Evolutionary conservation across 2,888 invertebrate genomes (phyloP), one percentile per base, ranked within the genome.

Genomic region (Pilophorus perplexus): DNA sequence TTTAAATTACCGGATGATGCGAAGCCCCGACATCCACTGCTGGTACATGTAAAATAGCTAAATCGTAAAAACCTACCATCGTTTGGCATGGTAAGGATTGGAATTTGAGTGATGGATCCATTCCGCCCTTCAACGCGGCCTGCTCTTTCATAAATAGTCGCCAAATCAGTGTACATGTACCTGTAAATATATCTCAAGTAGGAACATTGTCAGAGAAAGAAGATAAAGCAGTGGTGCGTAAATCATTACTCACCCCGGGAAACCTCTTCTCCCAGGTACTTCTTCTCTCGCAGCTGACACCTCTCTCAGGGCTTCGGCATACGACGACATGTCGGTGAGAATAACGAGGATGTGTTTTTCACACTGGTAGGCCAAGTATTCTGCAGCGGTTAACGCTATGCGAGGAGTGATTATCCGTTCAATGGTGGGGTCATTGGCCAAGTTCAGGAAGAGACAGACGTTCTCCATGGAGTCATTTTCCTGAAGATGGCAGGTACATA

Each of bases 151-250:
- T 99, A 99, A 79, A 99, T 99, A 16, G 98, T 99, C 70, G 99
- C 99, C 85, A 99, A 89, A 89, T 99, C 98, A 67, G 99, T 99
- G 95, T 99, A 99, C 99, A 99, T 99, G 88, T 99, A 99, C 86
- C 62, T 62, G 46, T 5, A n/a, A 14, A 28, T 28, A 52, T 2
- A 1, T 3, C 46, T 18, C 99, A 99, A 86, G 10, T 14, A 14
- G 18, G 18, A 44, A 44, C 14, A 44, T 44, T n/a, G n/a, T n/a
- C n/a, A n/a, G n/a, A n/a, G n/a, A n/a, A n/a, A n/a, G n/a, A n/a
- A n/a, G n/a, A n/a, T n/a, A n/a, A n/a, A n/a, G n/a, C n/a, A n/a
- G 33, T 33, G 33, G 10, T 33, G 33, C 10, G 10, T 33, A 33
- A 33, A 33, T 33, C n/a, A n/a, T n/a, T n/a, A n/a, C 6, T 22